Evolutionary conservation across 2,888 invertebrate genomes (phyloP).

Genomic region (Druceiella hillmani): DNA sequence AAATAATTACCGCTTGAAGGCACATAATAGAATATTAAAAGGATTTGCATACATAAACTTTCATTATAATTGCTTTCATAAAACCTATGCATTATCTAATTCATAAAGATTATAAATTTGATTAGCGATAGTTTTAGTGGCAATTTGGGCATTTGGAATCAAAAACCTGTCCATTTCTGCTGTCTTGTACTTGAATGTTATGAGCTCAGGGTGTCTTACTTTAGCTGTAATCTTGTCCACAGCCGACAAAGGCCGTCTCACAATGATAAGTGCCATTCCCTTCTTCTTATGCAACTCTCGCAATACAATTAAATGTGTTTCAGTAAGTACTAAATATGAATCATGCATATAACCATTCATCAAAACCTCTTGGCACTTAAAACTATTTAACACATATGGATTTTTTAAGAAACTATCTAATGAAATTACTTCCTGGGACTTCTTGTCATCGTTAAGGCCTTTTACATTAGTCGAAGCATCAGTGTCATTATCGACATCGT

Average conservation of each 20-base stretch:
- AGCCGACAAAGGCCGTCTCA: slow-evolving; percentile 80
- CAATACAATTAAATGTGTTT: slow-evolving; percentile 79
- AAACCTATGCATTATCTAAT: too few species aligned
- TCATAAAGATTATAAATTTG: slow-evolving; percentile 84
- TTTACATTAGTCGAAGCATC: slow-evolving; percentile 35
- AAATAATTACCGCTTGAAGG: too few species aligned
- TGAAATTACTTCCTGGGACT: slow-evolving; percentile 73
- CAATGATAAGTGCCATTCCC: slow-evolving; percentile 80
- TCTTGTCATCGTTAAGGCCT: slow-evolving; percentile 53
- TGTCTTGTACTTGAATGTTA: slow-evolving; percentile 94
- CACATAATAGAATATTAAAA: too few species aligned
- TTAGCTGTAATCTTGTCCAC: slow-evolving; percentile 97
- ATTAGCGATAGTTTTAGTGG: slow-evolving; percentile 84
- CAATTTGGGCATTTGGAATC: slow-evolving; percentile 87
- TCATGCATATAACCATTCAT: slow-evolving; percentile 84
- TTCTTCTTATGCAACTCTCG: slow-evolving; percentile 71
- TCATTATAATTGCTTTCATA: too few species aligned
- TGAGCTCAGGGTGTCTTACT: slow-evolving; percentile 90
- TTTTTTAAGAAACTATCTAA: slow-evolving; percentile 76
- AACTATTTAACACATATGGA: slow-evolving; percentile 78
- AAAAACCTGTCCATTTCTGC: slow-evolving; percentile 89
- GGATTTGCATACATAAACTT: too few species aligned
- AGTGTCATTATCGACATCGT: slow-evolving; percentile 56
- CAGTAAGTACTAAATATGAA: slow-evolving; percentile 82
- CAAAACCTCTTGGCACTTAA: slow-evolving; percentile 89